Evolutionary conservation across 2,797 vertebrate genomes (phyloP), one percentile per base, ranked within the genome.

Genomic region (Myripristis jacobus): DNA sequence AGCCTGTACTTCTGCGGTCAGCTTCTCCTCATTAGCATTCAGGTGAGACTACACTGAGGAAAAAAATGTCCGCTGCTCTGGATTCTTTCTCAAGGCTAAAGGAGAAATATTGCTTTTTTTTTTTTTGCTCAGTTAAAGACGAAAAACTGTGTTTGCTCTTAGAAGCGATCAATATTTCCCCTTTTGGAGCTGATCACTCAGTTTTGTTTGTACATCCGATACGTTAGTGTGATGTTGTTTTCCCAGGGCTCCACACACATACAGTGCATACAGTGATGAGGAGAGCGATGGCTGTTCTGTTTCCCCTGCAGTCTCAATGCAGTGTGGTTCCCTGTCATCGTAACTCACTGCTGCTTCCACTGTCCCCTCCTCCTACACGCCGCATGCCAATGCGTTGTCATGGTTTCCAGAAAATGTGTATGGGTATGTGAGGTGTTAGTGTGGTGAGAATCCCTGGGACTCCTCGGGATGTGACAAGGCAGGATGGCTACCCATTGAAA

Each of bases 381-480:
- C 44, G 82, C 79, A 77, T 81, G 71, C 81, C 5, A 82, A 69
- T 60, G 75, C 34, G 86, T 91, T 87, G 89, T 75, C 87, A 92
- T 90, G 82, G 90, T 86, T 85, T 79, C 75, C 6, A 44, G 48
- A 59, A 59, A 79, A 84, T 75, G 80, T 55, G 81, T 72, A 76
- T 24, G 41, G 73, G 72, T 59, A 88, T 85, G 79, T 65, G 79
- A 88, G 75, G 83, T 80, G 74, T 76, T 41, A n/a, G 52, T 46
- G 51, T 68, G 68, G 63, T 44, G 76, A 69, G 71, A 59, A 57
- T 68, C 62, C 63, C 36, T 55, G 57, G 56, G 61, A 38, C 29
- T 64, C 52, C 56, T 72, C 53, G 13, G 19, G 29, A 12, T 56
- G 36, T 29, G 21, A 53, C 55, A 52, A 22, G 56, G 59, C 48